phyloP scores from a whole-genome alignment of 2,113 vertebrate genomes.

The Diadophis punctatus region DNA sequence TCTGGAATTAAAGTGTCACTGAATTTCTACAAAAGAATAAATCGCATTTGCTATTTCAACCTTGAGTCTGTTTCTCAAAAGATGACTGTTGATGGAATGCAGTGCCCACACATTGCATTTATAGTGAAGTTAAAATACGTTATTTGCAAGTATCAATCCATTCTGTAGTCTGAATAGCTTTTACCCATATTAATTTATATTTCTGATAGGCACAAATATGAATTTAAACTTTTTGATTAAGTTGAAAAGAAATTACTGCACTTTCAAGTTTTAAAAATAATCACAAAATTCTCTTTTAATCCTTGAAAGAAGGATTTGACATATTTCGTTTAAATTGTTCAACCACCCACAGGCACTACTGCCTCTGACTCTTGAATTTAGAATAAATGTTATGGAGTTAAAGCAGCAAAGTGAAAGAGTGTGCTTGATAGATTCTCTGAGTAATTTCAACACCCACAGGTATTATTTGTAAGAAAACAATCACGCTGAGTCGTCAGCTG shows the following conservation, averaged over 20 bases:
- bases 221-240: constrained; percentile 47
- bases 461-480: constrained; percentile 81
- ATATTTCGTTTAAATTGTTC: constrained; percentile 72
- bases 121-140: constrained; percentile 7
- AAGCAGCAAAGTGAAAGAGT: constrained; percentile 69
- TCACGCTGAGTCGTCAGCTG: constrained; percentile 71
- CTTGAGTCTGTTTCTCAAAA: fast-evolving
- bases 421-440: constrained; percentile 71
- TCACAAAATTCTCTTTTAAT: constrained; percentile 57
- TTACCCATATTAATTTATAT: constrained; percentile 19
- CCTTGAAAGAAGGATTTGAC: constrained; percentile 61
- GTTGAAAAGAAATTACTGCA: constrained; percentile 40
- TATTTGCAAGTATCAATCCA: constrained; percentile 4
- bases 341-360: constrained; percentile 69
- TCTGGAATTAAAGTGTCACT: neutral
- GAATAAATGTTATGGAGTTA: constrained; percentile 71
- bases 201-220: constrained; percentile 26
- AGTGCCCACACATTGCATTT: neutral
- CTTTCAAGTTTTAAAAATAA: constrained; percentile 57
- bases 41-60: neutral
- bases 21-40: neutral
- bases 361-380: constrained; percentile 65
- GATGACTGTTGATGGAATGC: neutral
- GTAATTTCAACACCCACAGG: constrained; percentile 77
- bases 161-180: constrained; percentile 19